Percentiles rank a stretch among this genome's conserved stretches.
phyloP scores from a whole-genome alignment of 2,113 vertebrate genomes.

The Gnathonemus longibarbis region DNA sequence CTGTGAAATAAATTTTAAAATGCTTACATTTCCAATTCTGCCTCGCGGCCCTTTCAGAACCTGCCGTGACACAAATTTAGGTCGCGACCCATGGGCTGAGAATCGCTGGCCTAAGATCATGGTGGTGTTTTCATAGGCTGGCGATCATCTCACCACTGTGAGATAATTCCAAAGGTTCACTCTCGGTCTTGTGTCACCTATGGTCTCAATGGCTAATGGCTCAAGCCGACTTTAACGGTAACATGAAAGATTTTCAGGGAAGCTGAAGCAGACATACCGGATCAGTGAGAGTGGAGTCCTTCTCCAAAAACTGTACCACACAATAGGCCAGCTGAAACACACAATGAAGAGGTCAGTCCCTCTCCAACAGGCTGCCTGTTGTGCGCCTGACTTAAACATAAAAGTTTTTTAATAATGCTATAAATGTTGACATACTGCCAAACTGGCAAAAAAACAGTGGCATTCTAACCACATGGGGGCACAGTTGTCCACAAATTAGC shows the following conservation, averaged over 20 bases:
- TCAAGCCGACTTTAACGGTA: neutral
- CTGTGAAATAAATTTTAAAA: no score
- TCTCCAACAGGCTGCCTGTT: neutral
- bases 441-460: neutral
- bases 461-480: neutral
- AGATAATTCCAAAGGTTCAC: neutral
- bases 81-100: no score
- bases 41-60: no score
- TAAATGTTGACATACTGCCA: neutral
- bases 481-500: neutral
- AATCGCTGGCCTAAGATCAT: neutral
- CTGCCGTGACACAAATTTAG: no score
- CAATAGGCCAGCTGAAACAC: conserved; percentile 87
- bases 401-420: neutral
- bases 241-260: conserved; percentile 21
- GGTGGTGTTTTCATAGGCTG: neutral
- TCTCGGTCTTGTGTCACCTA: neutral
- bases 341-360: conserved; percentile 10
- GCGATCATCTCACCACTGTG: neutral
- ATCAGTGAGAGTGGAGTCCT: conserved; percentile 92
- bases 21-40: no score
- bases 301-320: conserved; percentile 97
- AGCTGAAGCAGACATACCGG: conserved; percentile 67
- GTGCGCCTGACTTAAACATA: neutral
- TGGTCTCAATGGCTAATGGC: neutral